phyloP scores from a whole-genome alignment of 2,888 invertebrate genomes.

The Geotrupes spiniger region DNA sequence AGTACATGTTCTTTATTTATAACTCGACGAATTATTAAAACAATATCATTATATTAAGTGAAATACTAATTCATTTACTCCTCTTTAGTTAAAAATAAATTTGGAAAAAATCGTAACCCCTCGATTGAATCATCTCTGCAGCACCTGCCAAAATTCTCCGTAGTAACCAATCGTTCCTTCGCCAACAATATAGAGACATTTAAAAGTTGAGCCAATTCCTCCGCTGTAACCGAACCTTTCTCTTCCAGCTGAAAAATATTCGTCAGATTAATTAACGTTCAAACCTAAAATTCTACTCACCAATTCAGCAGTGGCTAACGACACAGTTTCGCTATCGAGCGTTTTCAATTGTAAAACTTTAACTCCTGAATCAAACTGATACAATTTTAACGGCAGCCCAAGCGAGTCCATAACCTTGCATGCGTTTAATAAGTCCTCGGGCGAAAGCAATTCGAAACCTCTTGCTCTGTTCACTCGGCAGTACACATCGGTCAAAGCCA shows the following conservation, averaged over 20 bases:
- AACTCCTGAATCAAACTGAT: slow-evolving; percentile 92
- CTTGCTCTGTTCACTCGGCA: slow-evolving; percentile 95
- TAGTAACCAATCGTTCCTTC: slow-evolving; percentile 81
- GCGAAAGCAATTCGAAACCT: slow-evolving; percentile 92
- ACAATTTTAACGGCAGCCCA: slow-evolving; percentile 70
- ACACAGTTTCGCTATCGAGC: slow-evolving; percentile 69
- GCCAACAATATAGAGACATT: slow-evolving; percentile 88
- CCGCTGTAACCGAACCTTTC: slow-evolving; percentile 74
- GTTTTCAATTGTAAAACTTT: slow-evolving; percentile 84
- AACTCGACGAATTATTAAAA: too few species aligned
- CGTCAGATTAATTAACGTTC: too few species aligned
- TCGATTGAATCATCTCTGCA: slow-evolving; percentile 96
- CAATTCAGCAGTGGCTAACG: slow-evolving; percentile 63
- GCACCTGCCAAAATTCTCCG: slow-evolving; percentile 81
- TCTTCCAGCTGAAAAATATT: slow-evolving; percentile 58
- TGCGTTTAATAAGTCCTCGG: slow-evolving; percentile 93
- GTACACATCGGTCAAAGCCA: slow-evolving; percentile 95
- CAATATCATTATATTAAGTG: too few species aligned
- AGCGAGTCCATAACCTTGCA: slow-evolving; percentile 68
- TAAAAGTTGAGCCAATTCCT: slow-evolving; percentile 78
- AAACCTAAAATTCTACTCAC: slow-evolving; percentile 47
- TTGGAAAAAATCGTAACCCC: slow-evolving; percentile 92
- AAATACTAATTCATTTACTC: slow-evolving; percentile 29
- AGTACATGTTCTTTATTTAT: too few species aligned
- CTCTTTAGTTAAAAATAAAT: slow-evolving; percentile 67